Percentiles rank a stretch among this genome's conserved stretches.
phyloP scores from a whole-genome alignment of 2,113 vertebrate species.

The Xiphophorus couchianus region DNA sequence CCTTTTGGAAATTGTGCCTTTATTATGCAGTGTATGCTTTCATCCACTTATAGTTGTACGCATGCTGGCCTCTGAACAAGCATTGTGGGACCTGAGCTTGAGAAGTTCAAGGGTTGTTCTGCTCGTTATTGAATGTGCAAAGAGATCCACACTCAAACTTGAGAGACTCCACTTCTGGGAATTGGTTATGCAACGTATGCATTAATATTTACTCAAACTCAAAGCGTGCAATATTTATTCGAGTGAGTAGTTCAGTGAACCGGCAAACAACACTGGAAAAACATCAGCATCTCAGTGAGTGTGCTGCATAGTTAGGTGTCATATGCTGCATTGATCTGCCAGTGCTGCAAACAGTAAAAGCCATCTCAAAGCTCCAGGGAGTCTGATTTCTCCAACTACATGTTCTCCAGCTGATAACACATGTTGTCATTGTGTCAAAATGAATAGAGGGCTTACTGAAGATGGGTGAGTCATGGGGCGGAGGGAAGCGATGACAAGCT shows the following conservation, averaged over 20 bases:
- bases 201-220: conserved; percentile 27
- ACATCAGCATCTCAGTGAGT: conserved; percentile 24
- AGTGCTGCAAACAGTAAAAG: conserved; percentile 47
- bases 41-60: conserved; percentile 3
- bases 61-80: conserved; percentile 20
- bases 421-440: conserved; percentile 66
- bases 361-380: conserved; percentile 46
- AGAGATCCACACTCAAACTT: conserved; percentile 8
- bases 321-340: conserved; percentile 54
- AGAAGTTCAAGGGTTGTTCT: conserved; percentile 23
- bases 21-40: conserved; percentile 21
- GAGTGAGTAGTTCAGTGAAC: conserved; percentile 5
- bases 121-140: conserved; percentile 31
- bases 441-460: conserved; percentile 39
- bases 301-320: conserved; percentile 11
- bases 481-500: conserved; percentile 43
- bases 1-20: background rate
- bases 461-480: conserved; percentile 60
- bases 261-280: conserved; percentile 25
- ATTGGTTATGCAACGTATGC: conserved; percentile 25
- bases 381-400: conserved; percentile 33
- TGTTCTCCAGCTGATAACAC: conserved; percentile 32
- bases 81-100: conserved; percentile 17
- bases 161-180: conserved; percentile 19
- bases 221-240: conserved; percentile 12